phyloP scores from a whole-genome alignment of 2,888 invertebrate genomes.

The Vesta saturnalis region DNA sequence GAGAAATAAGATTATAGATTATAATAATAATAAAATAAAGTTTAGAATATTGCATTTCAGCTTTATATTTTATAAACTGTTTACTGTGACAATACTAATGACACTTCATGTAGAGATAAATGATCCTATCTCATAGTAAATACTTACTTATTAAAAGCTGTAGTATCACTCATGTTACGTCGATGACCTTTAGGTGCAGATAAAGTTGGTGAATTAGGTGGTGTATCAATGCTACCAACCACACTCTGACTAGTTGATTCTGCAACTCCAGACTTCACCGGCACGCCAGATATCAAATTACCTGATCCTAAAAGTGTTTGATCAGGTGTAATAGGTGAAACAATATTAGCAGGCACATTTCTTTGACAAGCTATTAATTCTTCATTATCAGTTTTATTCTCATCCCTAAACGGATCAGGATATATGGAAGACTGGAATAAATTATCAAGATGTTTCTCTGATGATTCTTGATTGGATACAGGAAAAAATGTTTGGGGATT shows the following conservation, averaged over 20 bases:
- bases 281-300: constrained; percentile 38
- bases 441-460: constrained; percentile 66
- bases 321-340: constrained; percentile 52
- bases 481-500: constrained; percentile 38
- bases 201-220: constrained; percentile 58
- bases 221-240: constrained; percentile 53
- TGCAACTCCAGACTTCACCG: constrained; percentile 49
- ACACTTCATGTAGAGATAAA: too few relatives aligned
- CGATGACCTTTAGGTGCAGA: constrained; percentile 70
- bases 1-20: too few relatives aligned
- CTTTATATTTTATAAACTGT: too few relatives aligned
- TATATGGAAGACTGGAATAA: constrained; percentile 74
- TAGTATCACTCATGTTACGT: constrained; percentile 85
- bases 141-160: constrained; percentile 80
- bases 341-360: constrained; percentile 38
- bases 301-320: constrained; percentile 50
- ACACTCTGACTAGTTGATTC: constrained; percentile 56
- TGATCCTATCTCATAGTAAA: background rate
- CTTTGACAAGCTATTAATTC: constrained; percentile 61
- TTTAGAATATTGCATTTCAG: too few relatives aligned
- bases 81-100: too few relatives aligned
- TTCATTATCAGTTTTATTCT: constrained; percentile 62
- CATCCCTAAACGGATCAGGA: constrained; percentile 77
- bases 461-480: constrained; percentile 33
- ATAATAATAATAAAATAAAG: too few relatives aligned